These are phyloP conservation scores for Chloropsis hardwickii DNA, from an alignment of 2,113 vertebrate species.

Conservation along the genomic window DNA sequence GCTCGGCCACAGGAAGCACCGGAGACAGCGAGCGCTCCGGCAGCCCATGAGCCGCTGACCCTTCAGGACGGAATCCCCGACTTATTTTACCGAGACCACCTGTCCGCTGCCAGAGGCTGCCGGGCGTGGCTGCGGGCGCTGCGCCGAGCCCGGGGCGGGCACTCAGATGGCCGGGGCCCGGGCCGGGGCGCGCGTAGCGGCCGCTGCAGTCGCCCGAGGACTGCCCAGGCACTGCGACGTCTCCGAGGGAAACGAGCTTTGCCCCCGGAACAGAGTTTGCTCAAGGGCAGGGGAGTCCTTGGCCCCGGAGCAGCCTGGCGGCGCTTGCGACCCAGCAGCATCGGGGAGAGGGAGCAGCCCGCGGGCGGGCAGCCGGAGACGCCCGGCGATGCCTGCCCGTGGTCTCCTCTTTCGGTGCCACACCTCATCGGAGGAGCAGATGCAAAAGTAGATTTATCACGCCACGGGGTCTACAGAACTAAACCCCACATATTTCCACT, in stretches of 20 bases:
- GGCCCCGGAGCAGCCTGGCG: not conserved
- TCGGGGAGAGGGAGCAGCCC: not conserved
- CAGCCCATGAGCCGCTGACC: not conserved
- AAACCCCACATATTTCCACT: not conserved
- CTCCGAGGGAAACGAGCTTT: not conserved
- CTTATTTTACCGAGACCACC: not conserved
- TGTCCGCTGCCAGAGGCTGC: not conserved
- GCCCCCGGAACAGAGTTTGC: not conserved
- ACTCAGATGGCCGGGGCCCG: not conserved
- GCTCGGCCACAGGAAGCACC: not conserved
- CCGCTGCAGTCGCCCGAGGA: not conserved
- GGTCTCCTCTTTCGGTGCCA: not conserved
- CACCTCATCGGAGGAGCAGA: not conserved
- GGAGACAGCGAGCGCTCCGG: not conserved
- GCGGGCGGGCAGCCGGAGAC: not conserved
- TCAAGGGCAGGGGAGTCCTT: not conserved
- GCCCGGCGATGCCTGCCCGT: too few relatives aligned
- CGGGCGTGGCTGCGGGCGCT: not conserved
- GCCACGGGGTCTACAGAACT: not conserved
- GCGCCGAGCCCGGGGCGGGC: not conserved
- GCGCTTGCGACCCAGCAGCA: too few relatives aligned
- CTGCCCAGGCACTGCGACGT: not conserved
- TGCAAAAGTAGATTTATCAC: not conserved
- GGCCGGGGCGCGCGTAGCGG: not conserved
- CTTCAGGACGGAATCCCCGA: not conserved